phyloP scores from a whole-genome alignment of 2,888 invertebrate species.

The Athalia cordata region DNA sequence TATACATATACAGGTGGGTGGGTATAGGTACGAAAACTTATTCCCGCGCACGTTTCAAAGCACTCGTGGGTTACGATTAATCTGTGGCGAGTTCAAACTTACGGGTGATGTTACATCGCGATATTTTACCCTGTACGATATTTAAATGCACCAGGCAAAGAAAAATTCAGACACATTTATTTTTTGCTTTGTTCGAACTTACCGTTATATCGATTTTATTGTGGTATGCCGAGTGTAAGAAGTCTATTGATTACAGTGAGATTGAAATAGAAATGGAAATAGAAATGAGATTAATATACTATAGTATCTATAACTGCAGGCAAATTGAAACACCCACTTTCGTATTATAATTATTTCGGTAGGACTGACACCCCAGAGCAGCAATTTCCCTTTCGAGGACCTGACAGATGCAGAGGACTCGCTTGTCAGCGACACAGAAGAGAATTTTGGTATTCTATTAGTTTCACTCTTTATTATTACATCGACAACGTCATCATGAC shows the following conservation, averaged over 20 bases:
- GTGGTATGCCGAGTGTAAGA: no score
- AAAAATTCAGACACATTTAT: no score
- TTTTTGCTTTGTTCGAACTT: no score
- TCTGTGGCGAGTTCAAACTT: constrained; percentile 1
- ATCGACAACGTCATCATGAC: not conserved
- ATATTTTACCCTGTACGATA: not conserved
- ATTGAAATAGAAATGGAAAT: no score
- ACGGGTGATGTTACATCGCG: not conserved
- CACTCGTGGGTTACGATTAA: not conserved
- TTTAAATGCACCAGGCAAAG: no score
- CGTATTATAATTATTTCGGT: constrained; percentile 64
- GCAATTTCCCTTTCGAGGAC: constrained; percentile 72
- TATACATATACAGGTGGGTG: not conserved
- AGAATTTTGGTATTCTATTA: constrained; percentile 67
- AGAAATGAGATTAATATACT: no score
- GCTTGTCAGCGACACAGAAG: constrained; percentile 70
- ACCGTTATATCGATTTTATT: no score
- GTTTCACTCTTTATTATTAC: constrained; percentile 44
- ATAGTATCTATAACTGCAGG: no score
- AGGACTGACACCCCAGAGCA: constrained; percentile 67
- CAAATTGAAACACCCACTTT: constrained; percentile 6
- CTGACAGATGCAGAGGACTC: constrained; percentile 71
- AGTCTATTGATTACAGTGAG: no score
- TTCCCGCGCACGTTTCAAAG: constrained; percentile 5
- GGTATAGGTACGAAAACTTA: not conserved